These are phyloP conservation scores for Rhea americana DNA, from an alignment of 2,113 vertebrate species.

Conservation along the genomic window DNA sequence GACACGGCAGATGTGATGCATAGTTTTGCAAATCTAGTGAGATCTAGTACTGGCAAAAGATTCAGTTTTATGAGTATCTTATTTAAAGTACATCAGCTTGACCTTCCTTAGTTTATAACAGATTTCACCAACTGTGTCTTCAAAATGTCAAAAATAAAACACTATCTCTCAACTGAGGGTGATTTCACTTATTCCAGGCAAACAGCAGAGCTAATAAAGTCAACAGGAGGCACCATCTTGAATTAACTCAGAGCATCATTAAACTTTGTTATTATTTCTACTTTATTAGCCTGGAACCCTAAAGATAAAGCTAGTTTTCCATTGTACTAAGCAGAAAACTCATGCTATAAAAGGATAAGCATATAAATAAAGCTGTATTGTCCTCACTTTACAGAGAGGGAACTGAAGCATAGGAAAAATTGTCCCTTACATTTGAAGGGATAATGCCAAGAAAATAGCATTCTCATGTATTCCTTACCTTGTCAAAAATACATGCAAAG, in stretches of 20 bases:
- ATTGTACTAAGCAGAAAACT: not conserved
- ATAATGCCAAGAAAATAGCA: not conserved
- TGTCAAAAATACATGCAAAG: not conserved
- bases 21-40: not conserved
- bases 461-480: not conserved
- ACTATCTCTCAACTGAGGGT: not conserved
- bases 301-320: not conserved
- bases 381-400: not conserved
- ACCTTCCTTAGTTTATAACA: not conserved
- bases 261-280: not conserved
- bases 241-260: not conserved
- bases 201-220: not conserved
- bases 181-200: not conserved
- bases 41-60: not conserved
- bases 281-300: not conserved
- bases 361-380: not conserved
- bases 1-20: not conserved
- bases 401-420: not conserved
- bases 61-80: not conserved
- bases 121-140: not conserved
- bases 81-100: not conserved
- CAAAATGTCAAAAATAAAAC: not conserved
- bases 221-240: not conserved
- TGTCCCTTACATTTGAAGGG: not conserved
- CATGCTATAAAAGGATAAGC: not conserved